Base-by-base conservation (phyloP, 2,797 vertebrate species). In the Amphiprion clarkii region DNA sequence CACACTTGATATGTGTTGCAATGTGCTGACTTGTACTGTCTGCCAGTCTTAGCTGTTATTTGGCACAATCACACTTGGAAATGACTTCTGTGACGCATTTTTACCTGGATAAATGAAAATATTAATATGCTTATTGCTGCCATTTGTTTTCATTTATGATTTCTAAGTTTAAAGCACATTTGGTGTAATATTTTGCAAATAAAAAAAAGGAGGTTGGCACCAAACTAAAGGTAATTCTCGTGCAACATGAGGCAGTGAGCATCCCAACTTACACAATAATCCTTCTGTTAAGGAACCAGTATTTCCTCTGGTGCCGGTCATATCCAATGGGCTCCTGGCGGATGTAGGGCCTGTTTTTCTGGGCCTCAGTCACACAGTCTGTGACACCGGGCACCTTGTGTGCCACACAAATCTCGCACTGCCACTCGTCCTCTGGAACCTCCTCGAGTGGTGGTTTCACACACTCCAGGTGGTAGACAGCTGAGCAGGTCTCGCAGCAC, bases 341-440 rank as follows among this genome's bases (percentile, higher is more conserved):
- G 86, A 99, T 96, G 83, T 98, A 99, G 0, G 98, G 98, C 85
- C 95, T 95, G 88, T 95, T 97, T 93, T 96, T 98, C 96, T 99
- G 98, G 63, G 96, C 96, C 93, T 99, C 98, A 44, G 97, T 94
- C 76, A 99, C 93, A 60, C 97, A 98, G 96, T 99, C 97, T 17
- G 96, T 97, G 66, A 99, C 98, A 0, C 98, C 98, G 2, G 98
- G 95, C 88, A 99, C 97, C 91, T 97, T 96, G 78, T 99, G 98
- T 0, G 97, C 97, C 74, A 97, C 98, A 2, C 98, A 99, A 31
- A 99, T 95, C 92, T 99, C 98, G 27, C 98, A 99, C 96, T 98
- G 98, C 98, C 98, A 99, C 80, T 99, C 98, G 9, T 99, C 98
- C 93, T 99, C 98, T 0, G 98, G 98, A 19, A 99, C 98, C 81